Base-by-base conservation (phyloP, 2,113 vertebrate species). In the Chitala chitala region DNA sequence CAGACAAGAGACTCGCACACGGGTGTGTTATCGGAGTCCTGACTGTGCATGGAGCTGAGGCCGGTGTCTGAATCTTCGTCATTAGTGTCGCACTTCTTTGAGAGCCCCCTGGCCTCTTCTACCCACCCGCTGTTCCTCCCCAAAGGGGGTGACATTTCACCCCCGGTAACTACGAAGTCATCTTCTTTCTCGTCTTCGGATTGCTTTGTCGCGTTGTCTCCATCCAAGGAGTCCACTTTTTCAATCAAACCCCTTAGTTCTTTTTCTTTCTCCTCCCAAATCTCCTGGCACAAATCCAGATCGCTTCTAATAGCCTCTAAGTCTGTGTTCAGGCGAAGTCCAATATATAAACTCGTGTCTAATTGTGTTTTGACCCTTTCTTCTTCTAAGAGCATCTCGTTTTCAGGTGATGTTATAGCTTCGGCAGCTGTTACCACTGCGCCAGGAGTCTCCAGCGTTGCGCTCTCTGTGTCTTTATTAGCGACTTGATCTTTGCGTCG, bases 51-150 rank as follows among this genome's bases (percentile, higher is more conserved):
- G 48, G 95, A 98, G 76, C 95, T 98, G 77, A 98, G 87, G 8
- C 96, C 96, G 0, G 96, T 98, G 81, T 98, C 96, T 24, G 96
- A 98, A 81, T 98, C 96, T 73, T 98, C 95, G 71, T 93, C 94
- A 65, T 94, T 92, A 38, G 81, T 88, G 4, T 84, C 85, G 15
- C 90, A 88, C 61, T 79, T 85, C 82, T 94, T 94, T 31, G 89
- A 87, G 78, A 92, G 83, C 24, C 87, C 90, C 44, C 90, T 87
- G 64, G 91, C 92, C 83, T 92, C 90, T 78, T 94, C 93, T 66
- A 90, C 79, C 95, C 96, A 96, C 55, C 78, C 88, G 8, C 76
- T 76, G 26, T 82, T 80, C 40, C 40, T 40, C 66, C 81, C 78
- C 40, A 86, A 72, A 66, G 22, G 61, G 51, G 77, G 71, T 70